These are phyloP conservation scores for Camponotus vicinus DNA, from an alignment of 1,140 invertebrate genomes.

Conservation along the genomic window DNA sequence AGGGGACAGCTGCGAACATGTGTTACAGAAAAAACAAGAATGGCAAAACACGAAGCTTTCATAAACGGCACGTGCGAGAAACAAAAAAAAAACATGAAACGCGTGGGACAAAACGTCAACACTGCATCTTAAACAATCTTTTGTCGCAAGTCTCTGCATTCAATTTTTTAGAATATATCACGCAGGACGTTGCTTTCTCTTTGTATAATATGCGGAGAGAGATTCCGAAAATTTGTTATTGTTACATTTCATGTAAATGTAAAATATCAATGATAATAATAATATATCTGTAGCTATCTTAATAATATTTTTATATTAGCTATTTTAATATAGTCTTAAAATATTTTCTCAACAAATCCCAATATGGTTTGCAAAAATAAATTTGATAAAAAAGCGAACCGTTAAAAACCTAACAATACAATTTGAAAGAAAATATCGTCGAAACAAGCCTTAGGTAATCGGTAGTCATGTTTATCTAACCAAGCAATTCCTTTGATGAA, in stretches of 20 bases:
- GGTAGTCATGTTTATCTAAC: not conserved
- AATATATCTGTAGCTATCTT: no score
- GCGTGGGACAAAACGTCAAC: not conserved
- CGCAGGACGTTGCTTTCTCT: not conserved
- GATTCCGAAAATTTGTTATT: not conserved
- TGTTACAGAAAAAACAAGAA: constrained; percentile 8
- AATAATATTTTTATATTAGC: no score
- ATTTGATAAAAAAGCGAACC: no score
- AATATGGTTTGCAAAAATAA: no score
- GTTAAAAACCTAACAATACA: no score
- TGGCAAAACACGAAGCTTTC: not conserved
- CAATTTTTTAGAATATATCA: not conserved
- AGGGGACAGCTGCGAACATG: constrained; percentile 14
- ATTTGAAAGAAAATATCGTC: no score
- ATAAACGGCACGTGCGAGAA: constrained; percentile 10
- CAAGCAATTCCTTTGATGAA: not conserved
- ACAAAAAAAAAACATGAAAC: not conserved
- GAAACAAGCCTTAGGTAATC: not conserved
- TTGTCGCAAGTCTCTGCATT: not conserved
- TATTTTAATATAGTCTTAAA: no score
- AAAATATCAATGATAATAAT: no score
- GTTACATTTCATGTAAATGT: not conserved
- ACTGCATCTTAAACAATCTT: not conserved
- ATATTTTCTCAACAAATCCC: no score
- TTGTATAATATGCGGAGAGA: not conserved